Evolutionary conservation across 2,888 invertebrate species (phyloP).

Genomic region (Spicauda simplicius): DNA sequence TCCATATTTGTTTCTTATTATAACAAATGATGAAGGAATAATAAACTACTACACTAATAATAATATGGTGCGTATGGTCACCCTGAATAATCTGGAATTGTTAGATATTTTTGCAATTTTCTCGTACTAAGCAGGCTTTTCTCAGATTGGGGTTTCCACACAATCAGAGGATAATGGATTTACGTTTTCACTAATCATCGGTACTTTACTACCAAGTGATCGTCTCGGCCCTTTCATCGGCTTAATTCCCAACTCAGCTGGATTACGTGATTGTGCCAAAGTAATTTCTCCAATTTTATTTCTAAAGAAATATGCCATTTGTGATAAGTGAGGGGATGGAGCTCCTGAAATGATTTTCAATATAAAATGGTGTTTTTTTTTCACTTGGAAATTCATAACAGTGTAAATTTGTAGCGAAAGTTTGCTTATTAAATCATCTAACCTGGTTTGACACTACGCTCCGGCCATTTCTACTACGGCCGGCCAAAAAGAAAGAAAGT

Average conservation of each 20-base stretch:
- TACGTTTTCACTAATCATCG: slow-evolving; percentile 20
- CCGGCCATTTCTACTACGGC: no score
- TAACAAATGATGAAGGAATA: background rate
- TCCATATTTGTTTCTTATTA: background rate
- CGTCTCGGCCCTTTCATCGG: slow-evolving; percentile 3
- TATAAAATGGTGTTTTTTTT: background rate
- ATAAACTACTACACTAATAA: background rate
- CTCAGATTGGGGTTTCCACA: slow-evolving; percentile 20
- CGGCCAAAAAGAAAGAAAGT: no score
- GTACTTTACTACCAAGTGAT: slow-evolving; percentile 5
- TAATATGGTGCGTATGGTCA: background rate
- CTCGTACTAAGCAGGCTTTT: slow-evolving; percentile 11
- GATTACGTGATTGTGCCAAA: slow-evolving; percentile 1
- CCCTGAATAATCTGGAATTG: slow-evolving; percentile 4
- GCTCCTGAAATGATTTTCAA: background rate
- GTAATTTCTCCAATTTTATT: slow-evolving; percentile 4
- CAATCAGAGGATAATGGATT: slow-evolving; percentile 28
- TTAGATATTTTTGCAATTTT: slow-evolving; percentile 22
- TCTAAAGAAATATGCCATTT: background rate
- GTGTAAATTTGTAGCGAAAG: no score
- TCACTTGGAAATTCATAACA: no score
- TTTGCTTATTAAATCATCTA: no score
- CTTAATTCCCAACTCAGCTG: background rate
- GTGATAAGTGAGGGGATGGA: background rate
- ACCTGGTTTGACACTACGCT: no score